Evolutionary conservation across 2,888 invertebrate species (phyloP).

Genomic region (Drosophila histrio): DNA sequence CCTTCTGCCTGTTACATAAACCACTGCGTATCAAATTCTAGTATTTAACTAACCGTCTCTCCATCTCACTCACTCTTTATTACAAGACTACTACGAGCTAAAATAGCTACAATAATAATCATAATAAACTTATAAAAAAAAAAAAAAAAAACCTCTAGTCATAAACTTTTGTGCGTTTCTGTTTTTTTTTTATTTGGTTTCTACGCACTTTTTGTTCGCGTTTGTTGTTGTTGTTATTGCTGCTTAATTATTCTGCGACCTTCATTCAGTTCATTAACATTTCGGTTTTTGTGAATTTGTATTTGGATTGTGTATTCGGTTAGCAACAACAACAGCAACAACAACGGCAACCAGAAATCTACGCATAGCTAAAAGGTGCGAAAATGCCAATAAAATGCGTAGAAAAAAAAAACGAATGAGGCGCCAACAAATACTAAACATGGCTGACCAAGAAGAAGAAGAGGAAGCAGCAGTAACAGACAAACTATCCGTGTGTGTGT

Average conservation of each 20-base stretch:
- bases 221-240: constrained; percentile 16
- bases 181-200: neutral
- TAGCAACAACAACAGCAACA: constrained; percentile 22
- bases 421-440: constrained; percentile 33
- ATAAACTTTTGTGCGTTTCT: constrained; percentile 18
- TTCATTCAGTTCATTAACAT: constrained; percentile 78
- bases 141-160: constrained; percentile 16
- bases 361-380: constrained; percentile 62
- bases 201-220: constrained; percentile 16
- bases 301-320: neutral
- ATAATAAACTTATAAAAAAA: constrained; percentile 13
- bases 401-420: constrained; percentile 9
- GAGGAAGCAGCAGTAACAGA: neutral
- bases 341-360: constrained; percentile 6
- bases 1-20: no score
- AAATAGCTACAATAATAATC: neutral
- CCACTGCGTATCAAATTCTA: no score
- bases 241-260: constrained; percentile 54
- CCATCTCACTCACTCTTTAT: no score
- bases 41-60: no score
- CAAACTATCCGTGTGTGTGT: neutral
- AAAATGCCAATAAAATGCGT: constrained; percentile 53
- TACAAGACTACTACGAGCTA: neutral
- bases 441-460: neutral
- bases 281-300: constrained; percentile 28